Base-by-base conservation (phyloP, 2,888 invertebrate species). In the Trachelus troglodyta region DNA sequence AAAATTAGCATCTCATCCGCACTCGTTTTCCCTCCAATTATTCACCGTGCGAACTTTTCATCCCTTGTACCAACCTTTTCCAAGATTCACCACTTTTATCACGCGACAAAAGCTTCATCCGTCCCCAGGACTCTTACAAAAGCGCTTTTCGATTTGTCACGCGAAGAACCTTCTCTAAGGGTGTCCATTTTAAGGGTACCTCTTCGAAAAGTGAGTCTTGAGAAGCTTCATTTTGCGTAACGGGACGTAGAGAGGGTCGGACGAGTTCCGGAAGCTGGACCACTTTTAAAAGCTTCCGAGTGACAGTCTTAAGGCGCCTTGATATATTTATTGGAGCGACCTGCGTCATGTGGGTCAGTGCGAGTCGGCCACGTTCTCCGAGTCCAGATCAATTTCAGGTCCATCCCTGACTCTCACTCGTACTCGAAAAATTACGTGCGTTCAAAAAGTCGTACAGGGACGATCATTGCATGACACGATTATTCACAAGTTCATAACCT, bases 261-360 rank as follows among this genome's bases (percentile, higher is more conserved):
- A 56, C 56, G 9, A 56, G 23, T 56, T 23, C 9, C 23, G 56
- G 56, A 56, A 56, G 56, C 56, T 23, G 34, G 76, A 74, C 78
- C 78, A 78, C 75, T 78, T 76, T 73, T 73, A 76, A 78, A 76
- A 78, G 78, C 78, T 76, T 78, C 75, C 78, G 71, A 78, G 78
- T 78, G 78, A 76, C 78, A 78, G 78, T 78, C 75, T 76, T 73
- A 76, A 78, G 75, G 40, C 78, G 73, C 73, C 78, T 73, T 73
- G 78, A 78, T 75, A 76, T 78, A 78, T 78, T 78, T 78, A 78
- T 78, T 2, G 23, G 56, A 23, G 56, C 15, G 56, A 56, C 56
- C 56, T 23, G 56, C 23, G 9, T 56, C 56, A 23, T 15, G 23
- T 9, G 56, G 56, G 56, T 23, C 56, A 56, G 23, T 23, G 2